Conservation (phyloP, 2,797 vertebrate species). For the Yasuhikotakia modesta region DNA sequence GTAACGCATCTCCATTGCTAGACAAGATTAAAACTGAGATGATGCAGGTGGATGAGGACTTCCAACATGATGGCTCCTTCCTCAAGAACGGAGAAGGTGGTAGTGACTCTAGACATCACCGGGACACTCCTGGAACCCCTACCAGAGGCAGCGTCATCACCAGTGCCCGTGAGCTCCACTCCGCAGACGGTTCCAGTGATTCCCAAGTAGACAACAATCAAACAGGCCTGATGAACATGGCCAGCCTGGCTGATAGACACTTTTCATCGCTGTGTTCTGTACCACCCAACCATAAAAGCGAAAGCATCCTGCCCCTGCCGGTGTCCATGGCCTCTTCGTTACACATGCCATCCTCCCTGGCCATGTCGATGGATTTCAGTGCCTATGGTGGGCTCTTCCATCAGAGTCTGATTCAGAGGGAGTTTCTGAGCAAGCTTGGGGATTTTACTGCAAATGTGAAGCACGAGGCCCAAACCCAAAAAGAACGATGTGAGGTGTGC, state of each 20-base stretch:
- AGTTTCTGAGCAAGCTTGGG: slow-evolving; percentile 92
- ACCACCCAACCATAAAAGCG: slow-evolving; percentile 84
- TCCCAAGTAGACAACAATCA: slow-evolving; percentile 69
- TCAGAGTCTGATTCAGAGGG: slow-evolving; percentile 93
- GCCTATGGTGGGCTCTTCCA: slow-evolving; percentile 91
- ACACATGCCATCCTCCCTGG: slow-evolving; percentile 82
- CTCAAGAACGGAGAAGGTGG: slow-evolving; percentile 79
- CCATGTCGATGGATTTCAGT: slow-evolving; percentile 91
- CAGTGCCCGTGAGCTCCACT: slow-evolving; percentile 91
- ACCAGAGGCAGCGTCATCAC: slow-evolving; percentile 95
- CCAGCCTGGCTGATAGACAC: slow-evolving; percentile 79
- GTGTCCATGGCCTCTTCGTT: slow-evolving; percentile 79
- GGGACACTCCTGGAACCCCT: slow-evolving; percentile 89
- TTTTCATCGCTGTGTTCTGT: slow-evolving; percentile 84
- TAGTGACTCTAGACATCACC: slow-evolving; percentile 78
- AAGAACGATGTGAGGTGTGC: slow-evolving; percentile 89
- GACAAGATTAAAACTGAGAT: slow-evolving; percentile 83
- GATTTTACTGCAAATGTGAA: slow-evolving; percentile 92
- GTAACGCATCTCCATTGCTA: slow-evolving; percentile 57
- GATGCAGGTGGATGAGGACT: slow-evolving; percentile 88
- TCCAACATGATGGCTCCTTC: slow-evolving; percentile 71
- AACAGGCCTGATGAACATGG: slow-evolving; percentile 69
- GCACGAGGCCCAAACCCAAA: slow-evolving; percentile 80
- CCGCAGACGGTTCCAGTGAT: slow-evolving; percentile 75
- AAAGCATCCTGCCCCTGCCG: slow-evolving; percentile 81